phyloP scores from a whole-genome alignment of 37 sponge, comb jelly and placozoan genomes.

The Tethya wilhelma region DNA sequence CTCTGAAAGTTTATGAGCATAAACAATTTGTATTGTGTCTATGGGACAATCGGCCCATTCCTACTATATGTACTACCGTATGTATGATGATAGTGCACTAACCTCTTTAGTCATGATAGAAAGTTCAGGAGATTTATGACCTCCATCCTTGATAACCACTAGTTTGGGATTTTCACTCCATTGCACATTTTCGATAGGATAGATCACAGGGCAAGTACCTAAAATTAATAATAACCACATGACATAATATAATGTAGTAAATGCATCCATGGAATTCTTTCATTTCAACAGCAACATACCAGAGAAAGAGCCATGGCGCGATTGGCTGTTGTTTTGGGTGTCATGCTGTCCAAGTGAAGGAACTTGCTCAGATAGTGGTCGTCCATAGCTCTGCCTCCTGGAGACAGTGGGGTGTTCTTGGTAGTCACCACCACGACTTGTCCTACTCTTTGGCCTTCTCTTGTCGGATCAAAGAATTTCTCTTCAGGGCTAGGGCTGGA shows the following conservation, averaged over 20 bases:
- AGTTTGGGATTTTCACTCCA: constrained; percentile 64
- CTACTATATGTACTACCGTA: no score
- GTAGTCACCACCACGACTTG: constrained; percentile 25
- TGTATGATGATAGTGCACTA: no score
- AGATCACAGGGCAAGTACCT: no score
- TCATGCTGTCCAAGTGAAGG: constrained; percentile 20
- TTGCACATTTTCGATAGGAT: constrained; percentile 49
- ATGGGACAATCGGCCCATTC: no score
- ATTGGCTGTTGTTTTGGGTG: not conserved
- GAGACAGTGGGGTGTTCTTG: not conserved
- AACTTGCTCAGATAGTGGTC: constrained; percentile 31
- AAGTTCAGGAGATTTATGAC: constrained; percentile 47
- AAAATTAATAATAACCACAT: no score
- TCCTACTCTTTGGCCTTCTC: not conserved
- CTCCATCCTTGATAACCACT: constrained; percentile 24
- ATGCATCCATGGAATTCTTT: no score
- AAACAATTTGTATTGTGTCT: no score
- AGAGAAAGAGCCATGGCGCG: constrained; percentile 27
- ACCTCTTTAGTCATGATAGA: constrained; percentile 79
- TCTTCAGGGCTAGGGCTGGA: not conserved
- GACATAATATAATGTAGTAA: no score
- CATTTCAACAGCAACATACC: no score
- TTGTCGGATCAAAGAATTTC: not conserved
- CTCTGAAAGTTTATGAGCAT: no score
- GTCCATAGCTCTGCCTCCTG: not conserved